A percentile compares a stretch with the other conserved stretches of the same genome.
Conservation (phyloP, 2,888 invertebrate genomes). For the Cataglyphis rosenhaueri region DNA sequence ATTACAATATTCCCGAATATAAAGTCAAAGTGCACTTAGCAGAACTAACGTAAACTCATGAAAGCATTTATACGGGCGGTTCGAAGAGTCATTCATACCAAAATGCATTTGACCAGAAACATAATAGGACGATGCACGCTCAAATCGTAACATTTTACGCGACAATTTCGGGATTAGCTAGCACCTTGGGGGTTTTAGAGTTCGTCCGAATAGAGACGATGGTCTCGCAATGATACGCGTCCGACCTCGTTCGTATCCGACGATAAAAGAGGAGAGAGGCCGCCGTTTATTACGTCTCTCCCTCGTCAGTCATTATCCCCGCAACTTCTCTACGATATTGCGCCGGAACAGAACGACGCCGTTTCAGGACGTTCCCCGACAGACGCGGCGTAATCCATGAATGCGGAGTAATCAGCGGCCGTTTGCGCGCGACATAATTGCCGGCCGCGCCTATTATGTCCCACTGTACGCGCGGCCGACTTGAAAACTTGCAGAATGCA, state of each 20-base stretch:
- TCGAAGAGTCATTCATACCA: constrained; percentile 30
- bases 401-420: constrained; percentile 53
- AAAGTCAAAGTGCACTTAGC: constrained; percentile 51
- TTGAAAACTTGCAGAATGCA: constrained; percentile 45
- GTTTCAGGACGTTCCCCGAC: constrained; percentile 6
- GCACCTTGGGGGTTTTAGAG: constrained; percentile 48
- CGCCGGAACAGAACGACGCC: constrained; percentile 28
- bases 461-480: constrained; percentile 25
- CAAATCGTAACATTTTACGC: constrained; percentile 56
- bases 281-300: constrained; percentile 56
- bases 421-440: constrained; percentile 59
- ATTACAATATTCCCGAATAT: constrained; percentile 39
- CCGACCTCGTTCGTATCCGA: constrained; percentile 28
- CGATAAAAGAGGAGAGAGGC: constrained; percentile 53
- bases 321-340: constrained; percentile 53
- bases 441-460: constrained; percentile 38
- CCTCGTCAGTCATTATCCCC: constrained; percentile 55
- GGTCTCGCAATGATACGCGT: constrained; percentile 31
- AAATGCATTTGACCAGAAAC: constrained; percentile 50
- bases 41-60: constrained; percentile 16
- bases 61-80: constrained; percentile 19
- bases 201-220: constrained; percentile 28
- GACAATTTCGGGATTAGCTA: constrained; percentile 52
- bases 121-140: not conserved
- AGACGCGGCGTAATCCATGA: constrained; percentile 44